These are phyloP conservation scores for Fragum whitleyi DNA, from an alignment of 2,888 invertebrate genomes.

Conservation along the genomic window DNA sequence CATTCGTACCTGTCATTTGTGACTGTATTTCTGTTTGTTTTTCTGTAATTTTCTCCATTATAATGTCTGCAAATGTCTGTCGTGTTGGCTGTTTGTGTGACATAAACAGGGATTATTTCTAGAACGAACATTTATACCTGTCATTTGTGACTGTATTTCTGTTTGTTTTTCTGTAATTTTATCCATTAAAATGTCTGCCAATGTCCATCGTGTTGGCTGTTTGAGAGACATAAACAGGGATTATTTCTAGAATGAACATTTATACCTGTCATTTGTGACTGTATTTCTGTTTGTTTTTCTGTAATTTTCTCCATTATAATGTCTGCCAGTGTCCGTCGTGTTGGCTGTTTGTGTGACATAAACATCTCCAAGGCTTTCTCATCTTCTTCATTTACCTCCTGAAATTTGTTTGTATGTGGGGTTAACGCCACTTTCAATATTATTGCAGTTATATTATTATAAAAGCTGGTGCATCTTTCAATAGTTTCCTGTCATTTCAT, in stretches of 20 bases:
- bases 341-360: constrained; percentile 88
- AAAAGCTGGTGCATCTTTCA: too few relatives aligned
- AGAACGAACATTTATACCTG: too few relatives aligned
- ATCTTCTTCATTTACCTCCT: constrained; percentile 94
- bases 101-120: too few relatives aligned
- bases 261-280: constrained; percentile 93
- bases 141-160: constrained; percentile 94
- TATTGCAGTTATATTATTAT: too few relatives aligned
- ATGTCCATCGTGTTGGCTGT: constrained; percentile 89
- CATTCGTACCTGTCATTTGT: constrained; percentile 93
- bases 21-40: constrained; percentile 95
- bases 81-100: constrained; percentile 88
- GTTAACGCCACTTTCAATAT: not conserved
- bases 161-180: constrained; percentile 97
- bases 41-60: constrained; percentile 96
- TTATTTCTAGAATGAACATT: too few relatives aligned
- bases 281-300: constrained; percentile 95
- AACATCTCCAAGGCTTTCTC: constrained; percentile 95
- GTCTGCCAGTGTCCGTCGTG: constrained; percentile 93
- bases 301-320: constrained; percentile 96
- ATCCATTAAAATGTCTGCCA: constrained; percentile 96
- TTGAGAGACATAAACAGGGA: constrained; percentile 92
- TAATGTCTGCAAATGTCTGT: constrained; percentile 94
- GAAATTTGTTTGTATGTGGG: constrained; percentile 3
- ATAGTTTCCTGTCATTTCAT: too few relatives aligned